Base-by-base conservation (phyloP, 2,113 vertebrate species). In the Neogale vison region DNA sequence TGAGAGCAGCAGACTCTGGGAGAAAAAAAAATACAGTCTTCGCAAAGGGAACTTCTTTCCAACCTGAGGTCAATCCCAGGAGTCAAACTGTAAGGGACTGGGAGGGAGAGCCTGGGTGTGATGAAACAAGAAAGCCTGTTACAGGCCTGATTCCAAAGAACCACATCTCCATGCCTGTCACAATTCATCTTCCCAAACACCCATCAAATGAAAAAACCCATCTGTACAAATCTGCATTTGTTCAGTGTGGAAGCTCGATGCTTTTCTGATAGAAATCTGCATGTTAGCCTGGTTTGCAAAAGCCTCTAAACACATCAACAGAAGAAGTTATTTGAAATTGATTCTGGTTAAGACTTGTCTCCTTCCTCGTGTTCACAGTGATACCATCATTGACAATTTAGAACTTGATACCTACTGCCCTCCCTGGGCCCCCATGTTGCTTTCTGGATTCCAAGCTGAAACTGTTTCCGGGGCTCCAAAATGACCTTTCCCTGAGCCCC, bases 31-130 rank as follows among this genome's bases (percentile, higher is more conserved):
- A 57, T 55, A 47, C 36, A 69, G 39, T 67, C 45, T 95, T 95
- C 93, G n/a, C 34, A 95, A 96, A 96, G 74, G 83, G 93, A 96
- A 96, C 24, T 55, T 90, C 74, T 79, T 82, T 83, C 34, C 67
- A 94, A 96, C 31, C 45, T 59, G 79, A 93, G 92, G 81, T 95
- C 61, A 95, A 95, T 7, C 15, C 20, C 45, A 80, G 47, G 74
- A 88, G 36, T 83, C n/a, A 84, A 94, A 96, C 24, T 88, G 57
- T 59, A 93, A 88, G 85, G 63, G n/a, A 84, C 21, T 76, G 18
- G 24, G 84, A 96, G 18, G n/a, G 47, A 93, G 31, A 96, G 15
- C 4, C 34, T 80, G 81, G 47, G 42, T 76, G 69, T 79, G 36
- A 94, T 76, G 45, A 94, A 94, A 85, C 52, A 47, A 47, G 71